phyloP scores from a whole-genome alignment of 2,113 vertebrate species.

The Nycticorax nycticorax region DNA sequence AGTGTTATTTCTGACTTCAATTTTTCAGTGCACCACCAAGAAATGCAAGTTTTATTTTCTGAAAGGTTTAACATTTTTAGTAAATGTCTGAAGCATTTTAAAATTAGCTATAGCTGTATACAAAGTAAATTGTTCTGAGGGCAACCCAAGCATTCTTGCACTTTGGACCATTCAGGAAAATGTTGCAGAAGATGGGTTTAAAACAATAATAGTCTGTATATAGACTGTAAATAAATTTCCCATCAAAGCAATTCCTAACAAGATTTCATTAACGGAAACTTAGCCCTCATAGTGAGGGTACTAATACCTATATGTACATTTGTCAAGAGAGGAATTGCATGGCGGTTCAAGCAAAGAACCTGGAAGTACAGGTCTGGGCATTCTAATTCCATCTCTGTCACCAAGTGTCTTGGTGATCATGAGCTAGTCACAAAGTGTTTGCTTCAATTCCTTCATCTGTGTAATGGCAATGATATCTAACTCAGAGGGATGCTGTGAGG shows the following conservation, averaged over 20 bases:
- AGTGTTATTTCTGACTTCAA: background rate
- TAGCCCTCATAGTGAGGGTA: background rate
- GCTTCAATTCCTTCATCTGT: conserved; percentile 43
- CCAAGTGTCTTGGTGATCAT: background rate
- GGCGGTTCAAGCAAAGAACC: background rate
- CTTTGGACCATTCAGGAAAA: background rate
- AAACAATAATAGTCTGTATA: background rate
- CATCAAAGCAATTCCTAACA: background rate
- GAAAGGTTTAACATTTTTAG: background rate
- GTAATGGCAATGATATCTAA: conserved; percentile 51
- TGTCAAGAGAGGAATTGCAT: background rate
- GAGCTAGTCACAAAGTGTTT: conserved; percentile 19
- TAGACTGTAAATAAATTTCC: background rate
- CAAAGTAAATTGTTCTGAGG: background rate
- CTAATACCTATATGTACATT: background rate
- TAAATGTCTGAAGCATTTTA: background rate
- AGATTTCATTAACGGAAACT: background rate
- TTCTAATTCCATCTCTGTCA: conserved; percentile 1
- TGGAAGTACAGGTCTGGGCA: background rate
- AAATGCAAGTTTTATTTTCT: background rate
- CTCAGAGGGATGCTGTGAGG: conserved; percentile 52
- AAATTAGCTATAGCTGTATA: background rate
- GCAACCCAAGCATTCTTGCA: background rate
- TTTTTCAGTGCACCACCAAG: background rate
- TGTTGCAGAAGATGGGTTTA: background rate